Evolutionary conservation across 2,888 invertebrate species (phyloP).

Genomic region (Crematogaster levior): DNA sequence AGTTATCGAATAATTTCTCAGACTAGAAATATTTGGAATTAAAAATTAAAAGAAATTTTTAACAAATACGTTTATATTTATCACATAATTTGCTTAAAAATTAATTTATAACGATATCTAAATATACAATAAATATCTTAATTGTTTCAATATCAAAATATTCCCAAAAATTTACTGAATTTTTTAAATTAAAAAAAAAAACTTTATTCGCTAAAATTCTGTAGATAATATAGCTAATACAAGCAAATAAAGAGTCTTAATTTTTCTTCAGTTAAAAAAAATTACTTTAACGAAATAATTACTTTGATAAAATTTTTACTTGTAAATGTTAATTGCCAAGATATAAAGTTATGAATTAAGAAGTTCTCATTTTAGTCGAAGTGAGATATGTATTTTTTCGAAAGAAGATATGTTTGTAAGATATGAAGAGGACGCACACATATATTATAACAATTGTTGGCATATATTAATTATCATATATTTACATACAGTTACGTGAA

Average conservation of each 20-base stretch:
- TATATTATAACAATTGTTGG: not conserved
- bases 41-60: not conserved
- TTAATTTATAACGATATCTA: not conserved
- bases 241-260: not conserved
- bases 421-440: slow-evolving; percentile 2
- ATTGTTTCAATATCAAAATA: not conserved
- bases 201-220: not conserved
- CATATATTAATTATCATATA: slow-evolving; percentile 39
- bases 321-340: not conserved
- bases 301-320: slow-evolving; percentile 18
- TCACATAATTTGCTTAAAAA: not conserved
- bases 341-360: slow-evolving; percentile 4
- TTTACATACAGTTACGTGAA: slow-evolving; percentile 40
- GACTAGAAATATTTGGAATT: not conserved
- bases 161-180: slow-evolving; percentile 1
- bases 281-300: slow-evolving; percentile 13
- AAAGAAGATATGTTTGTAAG: not conserved
- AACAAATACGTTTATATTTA: not conserved
- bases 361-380: not conserved
- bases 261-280: not conserved
- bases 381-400: not conserved
- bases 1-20: not conserved
- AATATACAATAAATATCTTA: not conserved
- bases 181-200: not conserved
- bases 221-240: not conserved